Evolutionary conservation across 1,140 invertebrate species (phyloP), one percentile per base, ranked within the genome.

Genomic region (Daktulosphaira vitifoliae): DNA sequence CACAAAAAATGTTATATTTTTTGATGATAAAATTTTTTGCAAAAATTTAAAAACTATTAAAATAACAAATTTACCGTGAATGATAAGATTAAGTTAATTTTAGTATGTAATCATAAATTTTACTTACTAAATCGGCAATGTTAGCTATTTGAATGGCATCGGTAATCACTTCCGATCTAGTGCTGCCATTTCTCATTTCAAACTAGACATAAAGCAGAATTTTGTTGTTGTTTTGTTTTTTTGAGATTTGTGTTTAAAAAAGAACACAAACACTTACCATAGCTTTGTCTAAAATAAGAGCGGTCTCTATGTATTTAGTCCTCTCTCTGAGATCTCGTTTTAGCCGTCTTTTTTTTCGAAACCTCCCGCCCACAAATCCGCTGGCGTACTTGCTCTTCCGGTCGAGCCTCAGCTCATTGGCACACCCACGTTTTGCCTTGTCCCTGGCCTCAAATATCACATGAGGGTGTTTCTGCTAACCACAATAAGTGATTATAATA

Each of bases 101-200:
- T n/a, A n/a, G n/a, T n/a, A n/a, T n/a, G n/a, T n/a, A n/a, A n/a
- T n/a, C n/a, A n/a, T n/a, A n/a, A n/a, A n/a, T n/a, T n/a, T n/a
- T n/a, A 80, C 87, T 84, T 76, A 93, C 91, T 84, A 96, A 78
- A 80, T 97, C 93, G 62, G 92, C 92, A 75, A 96, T 95, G 78
- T 97, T 96, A 52, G 91, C 92, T 69, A 96, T 90, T 81, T 96
- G 92, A 73, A 96, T 89, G 52, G 92, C 90, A 78, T 96, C 92
- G 73, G 92, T 89, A 65, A 96, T 87, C 56, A 96, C 90, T 75
- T 95, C 88, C 7, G 85, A 81, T 66, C 91, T 79, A 39, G 87
- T 90, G 73, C 88, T 92, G 67, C 90, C 89, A 76, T 94, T 94
- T 54, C 91, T 81, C 72, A 88, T 87, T 70, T 93, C 90, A 76